Evolutionary conservation across 1,140 invertebrate species (phyloP).

Genomic region (Arion vulgaris): DNA sequence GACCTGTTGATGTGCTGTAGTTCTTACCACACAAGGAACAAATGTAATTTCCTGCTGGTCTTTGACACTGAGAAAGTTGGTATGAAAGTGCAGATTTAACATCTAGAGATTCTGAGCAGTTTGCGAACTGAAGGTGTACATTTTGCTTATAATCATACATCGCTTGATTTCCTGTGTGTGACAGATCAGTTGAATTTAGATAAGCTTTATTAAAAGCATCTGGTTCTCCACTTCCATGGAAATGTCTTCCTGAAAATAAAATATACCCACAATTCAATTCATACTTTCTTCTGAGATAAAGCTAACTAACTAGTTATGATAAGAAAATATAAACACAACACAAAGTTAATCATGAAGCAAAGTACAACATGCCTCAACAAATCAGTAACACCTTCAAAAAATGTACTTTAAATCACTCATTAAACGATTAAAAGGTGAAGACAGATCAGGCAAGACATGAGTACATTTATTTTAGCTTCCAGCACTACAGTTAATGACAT

Average conservation of each 20-base stretch:
- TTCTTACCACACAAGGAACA: conserved; percentile 15
- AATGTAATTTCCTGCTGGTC: neutral
- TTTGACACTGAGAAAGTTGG: neutral
- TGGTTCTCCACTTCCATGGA: neutral
- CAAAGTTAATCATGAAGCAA: too few relatives aligned
- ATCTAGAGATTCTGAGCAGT: neutral
- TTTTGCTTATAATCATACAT: neutral
- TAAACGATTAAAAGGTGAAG: neutral
- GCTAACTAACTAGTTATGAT: neutral
- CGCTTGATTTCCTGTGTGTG: neutral
- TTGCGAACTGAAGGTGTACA: neutral
- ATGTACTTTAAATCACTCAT: too few relatives aligned
- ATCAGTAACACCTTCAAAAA: too few relatives aligned
- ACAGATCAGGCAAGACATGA: too few relatives aligned
- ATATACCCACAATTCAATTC: conserved; percentile 19
- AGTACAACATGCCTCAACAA: too few relatives aligned
- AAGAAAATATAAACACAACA: neutral
- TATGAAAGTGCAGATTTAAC: neutral
- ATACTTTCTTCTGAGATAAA: neutral
- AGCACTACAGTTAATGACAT: conserved; percentile 2
- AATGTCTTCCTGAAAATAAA: conserved; percentile 18
- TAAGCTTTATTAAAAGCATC: conserved; percentile 14
- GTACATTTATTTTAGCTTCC: neutral
- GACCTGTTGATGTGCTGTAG: conserved; percentile 1
- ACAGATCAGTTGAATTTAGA: neutral